Evolutionary conservation across 2,888 invertebrate species (phyloP).

Genomic region (Amblyjoppa fuscipennis): DNA sequence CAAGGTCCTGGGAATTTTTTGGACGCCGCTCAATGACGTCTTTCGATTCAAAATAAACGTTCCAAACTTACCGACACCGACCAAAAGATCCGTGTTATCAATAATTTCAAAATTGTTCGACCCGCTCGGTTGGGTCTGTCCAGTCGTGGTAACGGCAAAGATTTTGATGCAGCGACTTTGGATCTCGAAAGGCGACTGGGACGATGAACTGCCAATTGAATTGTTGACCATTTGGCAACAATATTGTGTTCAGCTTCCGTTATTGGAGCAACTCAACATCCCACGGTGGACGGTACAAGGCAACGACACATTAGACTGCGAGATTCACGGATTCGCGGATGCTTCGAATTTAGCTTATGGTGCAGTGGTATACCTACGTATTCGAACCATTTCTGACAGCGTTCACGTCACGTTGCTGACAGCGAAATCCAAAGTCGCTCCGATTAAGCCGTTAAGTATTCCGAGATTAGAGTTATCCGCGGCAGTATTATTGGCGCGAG

Average conservation of each 20-base stretch:
- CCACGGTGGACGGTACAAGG: neutral
- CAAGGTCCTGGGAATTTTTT: constrained; percentile 10
- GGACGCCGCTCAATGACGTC: neutral
- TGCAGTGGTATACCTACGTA: neutral
- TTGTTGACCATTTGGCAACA: neutral
- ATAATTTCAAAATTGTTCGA: neutral
- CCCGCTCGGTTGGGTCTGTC: constrained; percentile 9
- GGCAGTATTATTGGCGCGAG: constrained; percentile 50
- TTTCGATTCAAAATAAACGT: neutral
- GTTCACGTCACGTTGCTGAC: neutral
- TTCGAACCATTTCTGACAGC: neutral
- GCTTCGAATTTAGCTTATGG: constrained; percentile 4
- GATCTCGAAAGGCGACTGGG: constrained; percentile 7
- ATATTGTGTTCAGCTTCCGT: neutral
- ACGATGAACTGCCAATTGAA: neutral
- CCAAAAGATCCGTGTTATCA: neutral
- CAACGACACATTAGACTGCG: neutral
- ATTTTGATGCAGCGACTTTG: constrained; percentile 13
- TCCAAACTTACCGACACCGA: neutral
- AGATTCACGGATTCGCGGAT: neutral
- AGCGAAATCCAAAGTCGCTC: constrained; percentile 1
- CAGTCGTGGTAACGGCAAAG: neutral
- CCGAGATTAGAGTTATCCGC: constrained; percentile 66
- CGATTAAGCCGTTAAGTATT: neutral
- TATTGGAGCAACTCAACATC: neutral